Percentiles rank a stretch among this genome's conserved stretches.
Conservation (phyloP, 2,888 invertebrate genomes). For the Cephus pulcher region DNA sequence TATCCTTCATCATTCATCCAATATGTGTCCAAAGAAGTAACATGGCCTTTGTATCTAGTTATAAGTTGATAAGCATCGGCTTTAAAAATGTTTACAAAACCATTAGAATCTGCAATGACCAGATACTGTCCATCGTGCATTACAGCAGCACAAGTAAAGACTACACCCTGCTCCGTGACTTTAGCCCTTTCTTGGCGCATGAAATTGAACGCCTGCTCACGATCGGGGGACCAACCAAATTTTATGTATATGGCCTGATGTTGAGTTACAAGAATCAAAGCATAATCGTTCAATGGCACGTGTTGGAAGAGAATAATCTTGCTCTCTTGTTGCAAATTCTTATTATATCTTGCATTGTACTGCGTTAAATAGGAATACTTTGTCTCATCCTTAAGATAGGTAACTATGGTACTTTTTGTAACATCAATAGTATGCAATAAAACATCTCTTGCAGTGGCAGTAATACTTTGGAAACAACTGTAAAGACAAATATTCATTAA, state of each 20-base stretch:
- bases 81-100: conserved; percentile 65
- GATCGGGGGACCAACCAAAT: conserved; percentile 39
- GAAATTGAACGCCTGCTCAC: conserved; percentile 45
- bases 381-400: conserved; percentile 29
- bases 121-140: conserved; percentile 66
- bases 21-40: conserved; percentile 58
- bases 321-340: conserved; percentile 26
- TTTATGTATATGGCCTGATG: conserved; percentile 46
- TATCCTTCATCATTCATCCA: conserved; percentile 47
- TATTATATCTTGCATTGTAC: conserved; percentile 40
- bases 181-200: conserved; percentile 38
- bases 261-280: conserved; percentile 55
- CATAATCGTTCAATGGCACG: conserved; percentile 40
- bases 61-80: conserved; percentile 46
- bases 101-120: conserved; percentile 63
- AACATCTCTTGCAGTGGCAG: conserved; percentile 38
- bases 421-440: conserved; percentile 53
- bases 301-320: conserved; percentile 50
- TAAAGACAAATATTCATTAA: neutral
- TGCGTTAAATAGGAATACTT: conserved; percentile 42
- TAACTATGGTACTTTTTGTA: conserved; percentile 45
- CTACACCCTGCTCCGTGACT: conserved; percentile 41
- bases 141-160: conserved; percentile 60
- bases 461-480: conserved; percentile 21
- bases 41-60: conserved; percentile 52